These are phyloP conservation scores for Phymatocera aterrima DNA, from an alignment of 2,888 invertebrate genomes.

Conservation along the genomic window DNA sequence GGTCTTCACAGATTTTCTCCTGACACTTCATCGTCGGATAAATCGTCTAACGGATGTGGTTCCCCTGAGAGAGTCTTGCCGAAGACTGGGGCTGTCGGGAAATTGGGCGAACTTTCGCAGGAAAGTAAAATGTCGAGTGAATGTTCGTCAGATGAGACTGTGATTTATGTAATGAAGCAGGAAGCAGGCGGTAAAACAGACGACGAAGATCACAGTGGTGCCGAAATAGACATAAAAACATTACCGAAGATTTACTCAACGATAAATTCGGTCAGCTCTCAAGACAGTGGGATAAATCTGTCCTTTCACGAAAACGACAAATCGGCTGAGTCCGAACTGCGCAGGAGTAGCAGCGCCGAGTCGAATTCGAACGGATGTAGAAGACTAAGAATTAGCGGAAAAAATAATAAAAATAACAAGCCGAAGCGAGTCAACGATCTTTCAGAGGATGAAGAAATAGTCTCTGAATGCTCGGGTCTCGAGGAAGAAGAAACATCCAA, in stretches of 20 bases:
- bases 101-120: constrained; percentile 67
- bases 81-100: constrained; percentile 56
- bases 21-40: constrained; percentile 63
- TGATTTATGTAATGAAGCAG: constrained; percentile 71
- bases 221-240: constrained; percentile 76
- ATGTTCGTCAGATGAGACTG: constrained; percentile 74
- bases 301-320: constrained; percentile 84
- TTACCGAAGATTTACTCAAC: constrained; percentile 80
- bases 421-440: constrained; percentile 63
- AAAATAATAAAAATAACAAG: constrained; percentile 50
- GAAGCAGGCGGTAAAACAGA: constrained; percentile 63
- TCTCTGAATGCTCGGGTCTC: constrained; percentile 51
- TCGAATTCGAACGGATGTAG: constrained; percentile 65
- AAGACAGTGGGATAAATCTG: constrained; percentile 87
- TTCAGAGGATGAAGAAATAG: constrained; percentile 68
- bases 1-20: constrained; percentile 75
- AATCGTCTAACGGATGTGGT: constrained; percentile 66
- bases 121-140: constrained; percentile 73
- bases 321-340: constrained; percentile 65
- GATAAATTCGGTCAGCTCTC: constrained; percentile 84
- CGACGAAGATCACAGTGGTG: constrained; percentile 78
- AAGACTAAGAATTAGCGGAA: constrained; percentile 54
- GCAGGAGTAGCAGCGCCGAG: constrained; percentile 67
- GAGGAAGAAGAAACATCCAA: constrained; percentile 58
- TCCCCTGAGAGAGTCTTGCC: constrained; percentile 66